These are phyloP conservation scores for Tachyglossus aculeatus DNA, from an alignment of 2,797 vertebrate species.

Conservation along the genomic window DNA sequence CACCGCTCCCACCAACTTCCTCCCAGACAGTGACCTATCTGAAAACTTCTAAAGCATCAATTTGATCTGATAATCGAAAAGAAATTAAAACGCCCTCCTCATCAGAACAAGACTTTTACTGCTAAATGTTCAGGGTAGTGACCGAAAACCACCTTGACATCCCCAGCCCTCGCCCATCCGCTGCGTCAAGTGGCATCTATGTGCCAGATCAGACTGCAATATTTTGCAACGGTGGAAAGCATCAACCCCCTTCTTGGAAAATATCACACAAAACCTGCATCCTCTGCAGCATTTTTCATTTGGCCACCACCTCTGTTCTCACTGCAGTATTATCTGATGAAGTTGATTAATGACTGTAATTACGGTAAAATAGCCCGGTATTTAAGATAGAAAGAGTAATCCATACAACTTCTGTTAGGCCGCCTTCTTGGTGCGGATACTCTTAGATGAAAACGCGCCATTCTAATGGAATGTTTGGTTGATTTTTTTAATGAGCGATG, in stretches of 20 bases:
- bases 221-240: not conserved
- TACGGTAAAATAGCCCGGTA: slow-evolving; percentile 41
- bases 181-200: no score
- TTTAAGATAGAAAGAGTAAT: slow-evolving; percentile 50
- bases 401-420: slow-evolving; percentile 13
- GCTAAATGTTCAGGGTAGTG: no score
- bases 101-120: no score
- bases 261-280: not conserved
- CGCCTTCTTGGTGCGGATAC: not conserved
- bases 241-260: not conserved
- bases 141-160: no score
- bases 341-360: slow-evolving; percentile 54
- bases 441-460: slow-evolving; percentile 23
- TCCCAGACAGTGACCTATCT: not conserved
- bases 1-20: no score
- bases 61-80: no score
- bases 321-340: slow-evolving; percentile 28
- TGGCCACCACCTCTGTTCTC: not conserved
- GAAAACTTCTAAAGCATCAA: not conserved
- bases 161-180: no score
- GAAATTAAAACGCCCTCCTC: no score
- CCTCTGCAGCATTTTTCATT: not conserved
- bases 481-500: not conserved
- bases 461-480: slow-evolving; percentile 4
- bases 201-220: no score